phyloP scores from a whole-genome alignment of 2,888 invertebrate species.

The Strigamia transsilvanica region DNA sequence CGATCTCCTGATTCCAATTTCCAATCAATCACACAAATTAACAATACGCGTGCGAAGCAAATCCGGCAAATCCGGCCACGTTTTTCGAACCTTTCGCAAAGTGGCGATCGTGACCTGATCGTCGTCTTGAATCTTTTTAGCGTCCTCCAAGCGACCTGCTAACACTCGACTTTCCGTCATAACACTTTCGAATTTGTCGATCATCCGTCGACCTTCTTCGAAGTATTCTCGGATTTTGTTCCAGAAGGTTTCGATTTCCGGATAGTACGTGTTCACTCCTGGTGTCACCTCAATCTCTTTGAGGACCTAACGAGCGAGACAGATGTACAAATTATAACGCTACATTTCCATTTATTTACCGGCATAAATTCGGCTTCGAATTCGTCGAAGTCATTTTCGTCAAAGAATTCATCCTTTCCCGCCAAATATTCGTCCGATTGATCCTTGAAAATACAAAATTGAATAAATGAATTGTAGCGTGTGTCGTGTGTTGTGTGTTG shows the following conservation, averaged over 20 bases:
- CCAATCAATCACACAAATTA: slow-evolving; percentile 42
- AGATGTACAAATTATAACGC: background rate
- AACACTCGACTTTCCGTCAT: background rate
- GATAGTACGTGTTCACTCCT: background rate
- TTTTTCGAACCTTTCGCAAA: slow-evolving; percentile 39
- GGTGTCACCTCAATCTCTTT: slow-evolving; percentile 42
- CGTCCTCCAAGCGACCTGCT: background rate
- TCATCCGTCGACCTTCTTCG: slow-evolving; percentile 28
- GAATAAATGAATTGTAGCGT: background rate
- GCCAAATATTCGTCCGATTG: background rate
- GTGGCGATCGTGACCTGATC: slow-evolving; percentile 43
- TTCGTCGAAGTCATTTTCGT: slow-evolving; percentile 38
- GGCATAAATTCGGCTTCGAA: background rate
- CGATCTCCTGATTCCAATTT: slow-evolving; percentile 50
- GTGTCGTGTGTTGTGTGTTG: no score
- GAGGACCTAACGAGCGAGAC: background rate
- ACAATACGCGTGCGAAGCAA: no score
- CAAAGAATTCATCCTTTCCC: slow-evolving; percentile 24
- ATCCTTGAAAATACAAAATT: background rate
- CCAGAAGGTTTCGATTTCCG: slow-evolving; percentile 50
- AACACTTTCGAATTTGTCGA: slow-evolving; percentile 7
- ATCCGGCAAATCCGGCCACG: no score
- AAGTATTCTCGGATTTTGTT: slow-evolving; percentile 32
- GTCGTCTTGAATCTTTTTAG: slow-evolving; percentile 35
- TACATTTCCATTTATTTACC: background rate